Percentiles rank a stretch among this genome's conserved stretches.
These are phyloP conservation scores for Sceliomorpha sp. DNA, from an alignment of 2,888 invertebrate species.

Conservation along the genomic window DNA sequence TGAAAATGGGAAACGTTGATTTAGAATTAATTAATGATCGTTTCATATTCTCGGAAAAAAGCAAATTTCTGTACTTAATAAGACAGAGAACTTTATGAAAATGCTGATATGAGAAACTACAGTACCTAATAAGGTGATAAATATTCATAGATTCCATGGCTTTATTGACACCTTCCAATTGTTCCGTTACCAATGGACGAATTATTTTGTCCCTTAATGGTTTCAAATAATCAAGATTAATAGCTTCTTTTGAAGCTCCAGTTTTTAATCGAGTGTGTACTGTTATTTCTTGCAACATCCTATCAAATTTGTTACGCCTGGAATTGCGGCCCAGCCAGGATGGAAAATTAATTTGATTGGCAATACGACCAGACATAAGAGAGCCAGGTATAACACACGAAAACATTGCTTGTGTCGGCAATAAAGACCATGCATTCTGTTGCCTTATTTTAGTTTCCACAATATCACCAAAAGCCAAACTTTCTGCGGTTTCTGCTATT, in stretches of 20 bases:
- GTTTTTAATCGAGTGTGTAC: conserved; percentile 71
- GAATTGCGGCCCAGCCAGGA: conserved; percentile 98
- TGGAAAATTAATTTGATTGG: conserved; percentile 93
- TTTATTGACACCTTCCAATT: conserved; percentile 86
- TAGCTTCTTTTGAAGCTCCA: conserved; percentile 86
- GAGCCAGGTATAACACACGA: conserved; percentile 95
- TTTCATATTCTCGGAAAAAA: background rate
- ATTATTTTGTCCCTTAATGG: conserved; percentile 88
- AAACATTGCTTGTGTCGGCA: conserved; percentile 93
- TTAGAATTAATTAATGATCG: background rate
- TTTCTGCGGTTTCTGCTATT: conserved; percentile 90
- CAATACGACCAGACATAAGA: conserved; percentile 89
- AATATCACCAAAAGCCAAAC: conserved; percentile 92
- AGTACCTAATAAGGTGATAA: conserved; percentile 87
- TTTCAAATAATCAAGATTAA: conserved; percentile 94
- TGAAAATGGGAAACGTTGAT: background rate
- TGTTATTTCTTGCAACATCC: conserved; percentile 81
- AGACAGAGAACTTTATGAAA: no score
- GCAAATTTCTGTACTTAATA: conserved; percentile 77
- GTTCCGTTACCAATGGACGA: conserved; percentile 87
- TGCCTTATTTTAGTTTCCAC: conserved; percentile 91
- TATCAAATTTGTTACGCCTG: conserved; percentile 88
- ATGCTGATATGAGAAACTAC: conserved; percentile 30
- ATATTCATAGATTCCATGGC: conserved; percentile 88
- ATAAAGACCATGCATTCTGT: conserved; percentile 91